Base-by-base conservation (phyloP, 1,140 invertebrate genomes). In the Ips typographus region DNA sequence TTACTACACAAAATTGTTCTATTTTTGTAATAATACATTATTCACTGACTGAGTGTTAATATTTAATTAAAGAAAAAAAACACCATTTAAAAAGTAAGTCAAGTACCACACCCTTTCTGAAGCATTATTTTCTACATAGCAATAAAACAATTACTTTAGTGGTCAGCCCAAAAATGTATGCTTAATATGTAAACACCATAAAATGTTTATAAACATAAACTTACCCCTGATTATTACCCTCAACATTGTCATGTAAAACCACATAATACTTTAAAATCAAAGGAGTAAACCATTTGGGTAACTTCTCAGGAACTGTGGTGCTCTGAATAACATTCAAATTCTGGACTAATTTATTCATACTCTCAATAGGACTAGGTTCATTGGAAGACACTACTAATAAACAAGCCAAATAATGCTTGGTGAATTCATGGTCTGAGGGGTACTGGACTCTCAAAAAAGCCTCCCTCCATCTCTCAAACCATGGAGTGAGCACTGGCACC, bases 381-480 rank as follows among this genome's bases (percentile, higher is more conserved):
- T 84, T 82, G 5, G 94, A 92, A 6, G 93, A 92, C 22, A 94
- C 88, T 4, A 96, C 92, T 72, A 96, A 89, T 73, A 93, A 85
- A 83, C 95, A 98, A 36, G 91, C 93, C n/a, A 98, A 77, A 82
- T 93, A 94, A 82, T 98, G 94, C 77, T 94, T 93, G 0, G 94
- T 92, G 78, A 95, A 98, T 83, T 98, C 96, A 85, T 98, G 95
- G 77, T 98, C 95, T 8, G 93, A 94, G 47, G 93, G 91, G 78
- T 91, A 94, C 78, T 95, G 90, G 1, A 95, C 90, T 77, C 90
- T 90, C 36, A 97, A 84, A 82, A 97, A 98, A 40, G 89, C 91
- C 76, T 96, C 93, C 77, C 95, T 86, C 93, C 95, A 98, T n/a
- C 90, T 85, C 79, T 98, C 95, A 84, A 94, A 98, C 96, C 96